Conservation (phyloP, 2,888 invertebrate species). For the Thera britannica region DNA sequence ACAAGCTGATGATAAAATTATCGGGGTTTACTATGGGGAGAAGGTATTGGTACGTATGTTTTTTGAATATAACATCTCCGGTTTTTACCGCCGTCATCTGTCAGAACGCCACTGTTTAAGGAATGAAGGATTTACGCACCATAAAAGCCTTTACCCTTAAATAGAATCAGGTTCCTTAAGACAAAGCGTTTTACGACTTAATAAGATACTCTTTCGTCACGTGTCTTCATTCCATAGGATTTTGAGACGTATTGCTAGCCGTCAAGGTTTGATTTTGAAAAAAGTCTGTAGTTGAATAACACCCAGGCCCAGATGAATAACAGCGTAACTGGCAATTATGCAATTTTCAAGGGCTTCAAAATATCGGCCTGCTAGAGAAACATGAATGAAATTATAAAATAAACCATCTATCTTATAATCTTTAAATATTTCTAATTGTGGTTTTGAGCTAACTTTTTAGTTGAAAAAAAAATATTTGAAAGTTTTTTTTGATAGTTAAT, state of each 20-base stretch:
- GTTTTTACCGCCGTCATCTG: background rate
- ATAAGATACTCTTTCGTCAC: conserved; percentile 14
- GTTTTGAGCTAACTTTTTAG: too few species aligned
- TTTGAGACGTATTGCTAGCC: background rate
- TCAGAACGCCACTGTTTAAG: background rate
- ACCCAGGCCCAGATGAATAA: background rate
- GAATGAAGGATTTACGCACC: conserved; percentile 7
- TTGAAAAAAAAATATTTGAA: too few species aligned
- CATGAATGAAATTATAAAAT: too few species aligned
- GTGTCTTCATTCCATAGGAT: background rate
- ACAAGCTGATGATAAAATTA: too few species aligned
- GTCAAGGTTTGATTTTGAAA: background rate
- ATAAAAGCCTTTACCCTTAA: conserved; percentile 19
- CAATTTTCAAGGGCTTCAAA: background rate
- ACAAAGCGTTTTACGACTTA: conserved; percentile 21
- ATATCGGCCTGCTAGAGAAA: too few species aligned
- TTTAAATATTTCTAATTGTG: too few species aligned
- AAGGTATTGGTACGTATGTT: too few species aligned
- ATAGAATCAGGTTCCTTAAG: conserved; percentile 19
- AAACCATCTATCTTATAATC: too few species aligned
- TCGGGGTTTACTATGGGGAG: too few species aligned
- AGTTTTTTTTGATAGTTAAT: too few species aligned
- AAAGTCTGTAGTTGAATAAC: background rate
- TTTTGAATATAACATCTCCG: background rate
- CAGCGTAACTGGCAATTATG: background rate